Conservation (phyloP, 2,797 vertebrate genomes). For the Acridotheres tristis region DNA sequence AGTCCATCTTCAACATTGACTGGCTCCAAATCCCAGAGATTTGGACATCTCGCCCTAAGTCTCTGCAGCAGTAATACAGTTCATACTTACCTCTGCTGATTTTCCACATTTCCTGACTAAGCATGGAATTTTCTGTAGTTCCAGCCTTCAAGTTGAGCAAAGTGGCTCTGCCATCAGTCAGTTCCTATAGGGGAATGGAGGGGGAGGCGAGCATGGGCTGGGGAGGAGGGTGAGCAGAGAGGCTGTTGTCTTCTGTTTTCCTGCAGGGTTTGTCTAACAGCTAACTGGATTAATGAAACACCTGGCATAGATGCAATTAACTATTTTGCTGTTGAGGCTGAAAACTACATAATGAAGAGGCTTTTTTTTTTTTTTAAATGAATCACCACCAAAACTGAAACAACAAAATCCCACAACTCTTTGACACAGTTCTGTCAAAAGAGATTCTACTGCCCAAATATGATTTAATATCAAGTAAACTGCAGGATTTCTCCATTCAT, state of each 20-base stretch:
- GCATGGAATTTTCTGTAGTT: not conserved
- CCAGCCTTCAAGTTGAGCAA: not conserved
- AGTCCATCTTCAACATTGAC: not conserved
- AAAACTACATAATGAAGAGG: conserved; percentile 56
- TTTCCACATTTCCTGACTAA: conserved; percentile 18
- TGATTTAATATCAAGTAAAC: not conserved
- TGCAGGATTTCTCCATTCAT: not conserved
- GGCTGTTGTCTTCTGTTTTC: conserved; percentile 53
- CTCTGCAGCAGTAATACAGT: not conserved
- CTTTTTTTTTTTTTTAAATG: not conserved
- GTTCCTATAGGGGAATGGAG: not conserved
- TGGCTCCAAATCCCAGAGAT: not conserved
- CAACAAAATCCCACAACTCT: not conserved
- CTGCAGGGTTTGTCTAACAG: conserved; percentile 65
- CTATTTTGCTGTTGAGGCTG: conserved; percentile 69
- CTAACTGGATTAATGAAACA: conserved; percentile 73
- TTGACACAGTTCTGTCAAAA: not conserved
- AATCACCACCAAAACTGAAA: not conserved
- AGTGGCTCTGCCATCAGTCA: conserved; percentile 8
- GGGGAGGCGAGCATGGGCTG: not conserved
- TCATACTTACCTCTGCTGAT: not conserved
- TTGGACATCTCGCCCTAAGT: not conserved
- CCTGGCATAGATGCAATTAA: conserved; percentile 71
- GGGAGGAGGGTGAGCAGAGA: not conserved
- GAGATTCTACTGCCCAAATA: not conserved